These are phyloP conservation scores for Mola mola DNA, from an alignment of 2,113 vertebrate species.

Conservation along the genomic window DNA sequence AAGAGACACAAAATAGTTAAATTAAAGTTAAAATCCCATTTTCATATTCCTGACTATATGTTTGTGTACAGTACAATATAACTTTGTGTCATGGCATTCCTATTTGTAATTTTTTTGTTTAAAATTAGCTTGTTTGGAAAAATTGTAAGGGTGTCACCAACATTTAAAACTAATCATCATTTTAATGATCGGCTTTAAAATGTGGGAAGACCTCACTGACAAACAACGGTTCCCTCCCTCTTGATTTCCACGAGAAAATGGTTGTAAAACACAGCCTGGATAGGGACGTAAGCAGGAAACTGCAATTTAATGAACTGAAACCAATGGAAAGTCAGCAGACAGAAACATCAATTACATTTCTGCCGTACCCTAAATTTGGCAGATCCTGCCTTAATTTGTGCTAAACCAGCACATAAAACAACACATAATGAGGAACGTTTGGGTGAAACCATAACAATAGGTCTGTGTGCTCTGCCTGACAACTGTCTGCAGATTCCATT, in stretches of 20 bases:
- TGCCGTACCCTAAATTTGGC: constrained; percentile 58
- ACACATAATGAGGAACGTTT: constrained; percentile 69
- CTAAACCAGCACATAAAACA: constrained; percentile 62
- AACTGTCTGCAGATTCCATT: constrained; percentile 35
- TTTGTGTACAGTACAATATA: too few species aligned
- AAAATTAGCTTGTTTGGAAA: too few species aligned
- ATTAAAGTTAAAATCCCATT: too few species aligned
- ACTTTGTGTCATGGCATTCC: too few species aligned
- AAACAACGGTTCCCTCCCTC: too few species aligned
- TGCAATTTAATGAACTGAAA: constrained; percentile 55
- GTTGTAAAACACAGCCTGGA: constrained; percentile 27
- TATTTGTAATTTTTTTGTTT: too few species aligned
- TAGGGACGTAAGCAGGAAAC: constrained; percentile 31
- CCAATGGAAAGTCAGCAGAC: constrained; percentile 59
- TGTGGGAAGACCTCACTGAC: too few species aligned
- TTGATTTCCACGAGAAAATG: constrained; percentile 35
- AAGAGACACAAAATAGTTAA: too few species aligned
- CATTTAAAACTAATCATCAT: too few species aligned
- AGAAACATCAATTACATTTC: constrained; percentile 32
- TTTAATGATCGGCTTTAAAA: too few species aligned
- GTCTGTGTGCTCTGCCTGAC: constrained; percentile 25
- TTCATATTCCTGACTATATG: too few species aligned
- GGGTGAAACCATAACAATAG: constrained; percentile 59
- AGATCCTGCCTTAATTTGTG: constrained; percentile 58
- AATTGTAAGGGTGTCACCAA: neutral